Base-by-base conservation (phyloP, 2,888 invertebrate species). In the Melinaea menophilus region DNA sequence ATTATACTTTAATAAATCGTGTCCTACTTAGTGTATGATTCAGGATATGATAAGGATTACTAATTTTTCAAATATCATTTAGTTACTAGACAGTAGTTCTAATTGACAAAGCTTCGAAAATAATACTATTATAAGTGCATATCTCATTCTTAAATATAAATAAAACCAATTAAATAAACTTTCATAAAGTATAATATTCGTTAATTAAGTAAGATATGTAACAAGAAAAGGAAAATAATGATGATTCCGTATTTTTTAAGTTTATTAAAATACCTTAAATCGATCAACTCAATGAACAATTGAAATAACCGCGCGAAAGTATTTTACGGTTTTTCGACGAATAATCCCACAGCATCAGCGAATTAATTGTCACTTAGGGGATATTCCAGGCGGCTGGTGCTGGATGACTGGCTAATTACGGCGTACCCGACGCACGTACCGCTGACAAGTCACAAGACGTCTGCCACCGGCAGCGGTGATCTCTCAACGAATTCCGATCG, bases 401-500 rank as follows among this genome's bases (percentile, higher is more conserved):
- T 55, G 69, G 75, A 81, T 81, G 85, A 82, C 81, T 85, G 80
- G 80, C 82, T 90, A 89, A 90, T 90, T 89, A 88, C 81, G 76
- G 80, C 79, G 87, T 85, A 88, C 84, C 87, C 89, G 82, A 79
- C 77, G 84, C 90, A 89, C 90, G 89, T 90, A 88, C 79, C 79
- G 74, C 74, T 84, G 88, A 89, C 88, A 89, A 86, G 87, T 88
- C 89, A 89, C 88, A 88, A 85, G 88, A 85, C 87, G 87, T 88
- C 86, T 87, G 88, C 90, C 90, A 90, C 90, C 90, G 84, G 88
- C 88, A 80, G 86, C 86, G 90, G 88, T 86, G 84, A 85, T 87
- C 85, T 83, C 85, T 84, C 86, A 82, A 86, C 88, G 86, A 90
- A 90, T 90, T 90, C 90, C 90, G 73, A 87, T 84, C 79, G 86